Evolutionary conservation across 2,113 vertebrate genomes (phyloP), one percentile per base, ranked within the genome.

Genomic region (Carassius gibelio): DNA sequence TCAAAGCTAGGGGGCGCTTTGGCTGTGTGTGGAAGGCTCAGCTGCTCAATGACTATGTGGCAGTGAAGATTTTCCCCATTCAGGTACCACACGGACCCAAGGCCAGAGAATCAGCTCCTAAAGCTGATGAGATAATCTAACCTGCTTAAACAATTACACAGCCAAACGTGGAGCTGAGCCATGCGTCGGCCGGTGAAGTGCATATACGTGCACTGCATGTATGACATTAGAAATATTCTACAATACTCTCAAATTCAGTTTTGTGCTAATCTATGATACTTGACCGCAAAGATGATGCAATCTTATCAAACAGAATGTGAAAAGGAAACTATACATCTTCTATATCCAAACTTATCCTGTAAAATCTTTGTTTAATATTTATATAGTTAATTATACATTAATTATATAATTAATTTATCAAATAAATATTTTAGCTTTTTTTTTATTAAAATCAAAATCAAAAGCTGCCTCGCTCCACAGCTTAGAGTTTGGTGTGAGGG

Each of bases 1-100:
- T 99, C 88, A 99, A 99, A 93, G 97, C 98, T 84, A 96, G 97
- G 88, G 98, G 98, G 87, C 96, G 98, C 84, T 99, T 99, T 83
- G 98, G 98, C 66, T 99, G 98, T 55, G 98, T 99, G 10, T 99
- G 98, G 98, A 99, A 99, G 92, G 98, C 98, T 23, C 97, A 98
- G 88, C 95, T 99, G 48, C 95, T 99, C 14, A 98, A 94, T 8
- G 98, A 99, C 30, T 96, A 97, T 0, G 98, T 99, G 64, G 98
- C 98, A 0, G 98, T 99, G 34, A 99, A 99, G 94, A 98, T 99
- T 94, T 99, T 99, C 93, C 97, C 98, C 3, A 95, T 98, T 86
- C 98, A 99, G 97, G 98, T 99, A 92, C 2, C 34, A 14, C 23
- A 21, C 6, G 50, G 59, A 82, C 34, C 10, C 50, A 10, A 57